A percentile compares a stretch with the other conserved stretches of the same genome.
phyloP scores from a whole-genome alignment of 2,113 vertebrate species.

The mouse (Mus musculus) region DNA sequence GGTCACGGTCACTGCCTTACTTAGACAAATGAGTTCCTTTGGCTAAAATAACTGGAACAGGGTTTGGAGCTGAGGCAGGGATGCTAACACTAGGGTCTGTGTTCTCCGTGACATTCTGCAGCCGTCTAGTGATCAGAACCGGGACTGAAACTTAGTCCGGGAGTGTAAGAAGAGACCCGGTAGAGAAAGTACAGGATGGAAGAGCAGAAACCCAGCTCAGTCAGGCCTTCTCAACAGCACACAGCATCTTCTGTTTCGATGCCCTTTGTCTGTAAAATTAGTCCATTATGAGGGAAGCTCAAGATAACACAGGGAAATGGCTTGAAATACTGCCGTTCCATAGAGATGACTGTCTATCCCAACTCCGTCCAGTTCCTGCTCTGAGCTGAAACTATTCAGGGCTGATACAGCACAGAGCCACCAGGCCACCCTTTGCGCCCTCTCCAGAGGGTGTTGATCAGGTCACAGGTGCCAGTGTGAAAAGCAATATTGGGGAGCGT shows the following conservation, averaged over 20 bases:
- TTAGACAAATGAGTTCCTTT: not conserved
- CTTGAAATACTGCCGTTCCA: not conserved
- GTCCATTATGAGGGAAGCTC: not conserved
- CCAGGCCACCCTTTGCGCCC: not conserved
- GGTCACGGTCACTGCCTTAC: not conserved
- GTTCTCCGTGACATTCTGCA: not conserved
- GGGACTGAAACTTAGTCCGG: not conserved
- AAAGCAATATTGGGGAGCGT: not conserved
- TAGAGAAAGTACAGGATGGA: not conserved
- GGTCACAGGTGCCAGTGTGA: not conserved
- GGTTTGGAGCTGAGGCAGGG: not conserved
- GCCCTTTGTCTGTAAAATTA: not conserved
- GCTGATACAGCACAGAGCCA: not conserved
- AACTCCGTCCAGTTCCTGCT: not conserved
- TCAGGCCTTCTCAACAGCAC: not conserved
- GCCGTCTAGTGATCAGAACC: not conserved
- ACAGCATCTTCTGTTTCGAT: not conserved
- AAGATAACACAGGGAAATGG: not conserved
- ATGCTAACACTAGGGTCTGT: fast-evolving
- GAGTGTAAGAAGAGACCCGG: not conserved
- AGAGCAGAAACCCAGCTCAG: not conserved
- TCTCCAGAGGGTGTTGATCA: not conserved
- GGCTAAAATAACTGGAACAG: not conserved
- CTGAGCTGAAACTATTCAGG: not conserved
- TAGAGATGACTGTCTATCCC: not conserved